Evolutionary conservation across 2,113 vertebrate species (phyloP).

Genomic region (Coptodon rendalli): DNA sequence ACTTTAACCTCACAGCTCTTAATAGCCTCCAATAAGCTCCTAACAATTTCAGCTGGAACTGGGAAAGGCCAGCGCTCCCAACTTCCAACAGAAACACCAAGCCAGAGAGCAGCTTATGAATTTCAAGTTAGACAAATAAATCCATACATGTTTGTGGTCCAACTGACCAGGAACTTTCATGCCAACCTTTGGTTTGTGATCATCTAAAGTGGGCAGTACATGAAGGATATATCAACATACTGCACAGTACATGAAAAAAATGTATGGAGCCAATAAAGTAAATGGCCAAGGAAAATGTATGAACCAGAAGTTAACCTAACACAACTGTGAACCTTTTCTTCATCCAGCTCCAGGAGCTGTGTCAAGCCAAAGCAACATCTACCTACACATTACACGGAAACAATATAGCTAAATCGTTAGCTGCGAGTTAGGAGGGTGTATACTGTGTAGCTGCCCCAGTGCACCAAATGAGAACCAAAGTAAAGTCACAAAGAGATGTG

Average conservation of each 20-base stretch:
- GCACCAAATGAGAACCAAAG: constrained; percentile 11
- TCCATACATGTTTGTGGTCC: constrained; percentile 64
- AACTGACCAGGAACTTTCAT: constrained; percentile 42
- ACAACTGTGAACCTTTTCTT: constrained; percentile 24
- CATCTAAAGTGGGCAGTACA: constrained; percentile 25
- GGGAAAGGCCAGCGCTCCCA: constrained; percentile 37
- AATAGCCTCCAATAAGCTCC: constrained; percentile 49
- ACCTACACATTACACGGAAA: neutral
- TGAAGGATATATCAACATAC: constrained; percentile 48
- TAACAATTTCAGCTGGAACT: constrained; percentile 48
- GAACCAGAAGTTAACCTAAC: constrained; percentile 37
- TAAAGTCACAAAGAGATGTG: constrained; percentile 31
- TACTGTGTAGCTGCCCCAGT: neutral
- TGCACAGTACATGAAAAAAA: constrained; percentile 43
- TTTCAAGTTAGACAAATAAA: constrained; percentile 70
- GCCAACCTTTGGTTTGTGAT: constrained; percentile 59
- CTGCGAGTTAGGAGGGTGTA: neutral
- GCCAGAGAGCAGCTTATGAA: constrained; percentile 52
- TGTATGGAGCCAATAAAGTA: constrained; percentile 58
- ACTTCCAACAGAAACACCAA: constrained; percentile 64
- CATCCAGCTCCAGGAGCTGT: constrained; percentile 5
- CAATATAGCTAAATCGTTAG: neutral
- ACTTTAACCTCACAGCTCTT: constrained; percentile 64
- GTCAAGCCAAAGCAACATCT: constrained; percentile 3
- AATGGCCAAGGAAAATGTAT: constrained; percentile 17